Evolutionary conservation across 2,113 vertebrate species (phyloP).

Genomic region (Psittacus erithacus): DNA sequence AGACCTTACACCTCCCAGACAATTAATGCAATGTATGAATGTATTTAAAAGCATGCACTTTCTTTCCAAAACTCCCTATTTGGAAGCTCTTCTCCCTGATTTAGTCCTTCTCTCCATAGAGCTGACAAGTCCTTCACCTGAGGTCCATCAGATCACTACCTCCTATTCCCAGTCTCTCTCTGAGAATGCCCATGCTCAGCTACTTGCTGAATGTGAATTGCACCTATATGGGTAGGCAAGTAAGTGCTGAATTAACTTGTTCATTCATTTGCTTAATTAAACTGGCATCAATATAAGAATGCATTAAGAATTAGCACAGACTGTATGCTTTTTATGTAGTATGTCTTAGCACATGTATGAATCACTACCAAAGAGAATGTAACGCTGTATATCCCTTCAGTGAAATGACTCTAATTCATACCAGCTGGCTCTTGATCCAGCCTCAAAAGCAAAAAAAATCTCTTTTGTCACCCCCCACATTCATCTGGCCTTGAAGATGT

Average conservation of each 20-base stretch:
- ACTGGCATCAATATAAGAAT: constrained; percentile 2
- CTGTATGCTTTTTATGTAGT: not conserved
- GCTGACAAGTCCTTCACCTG: not conserved
- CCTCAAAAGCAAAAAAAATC: not conserved
- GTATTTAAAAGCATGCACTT: not conserved
- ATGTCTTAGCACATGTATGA: not conserved
- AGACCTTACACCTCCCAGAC: not conserved
- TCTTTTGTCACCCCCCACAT: not conserved
- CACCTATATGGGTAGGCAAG: not conserved
- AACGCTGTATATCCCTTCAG: not conserved
- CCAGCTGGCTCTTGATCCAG: not conserved
- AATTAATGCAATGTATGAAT: rapidly evolving
- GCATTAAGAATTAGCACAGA: not conserved
- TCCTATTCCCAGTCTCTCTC: rapidly evolving
- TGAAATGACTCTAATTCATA: not conserved
- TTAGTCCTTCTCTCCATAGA: not conserved
- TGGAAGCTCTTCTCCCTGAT: not conserved
- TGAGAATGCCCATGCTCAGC: rapidly evolving
- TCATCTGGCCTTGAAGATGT: not conserved
- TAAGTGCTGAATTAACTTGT: not conserved
- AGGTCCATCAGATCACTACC: rapidly evolving
- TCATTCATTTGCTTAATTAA: constrained; percentile 6
- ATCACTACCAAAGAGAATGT: not conserved
- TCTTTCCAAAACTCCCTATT: not conserved
- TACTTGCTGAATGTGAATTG: not conserved